A percentile compares a stretch with the other conserved stretches of the same genome.
Evolutionary conservation across 2,113 vertebrate species (phyloP).

Genomic region (Pteropus alecto): DNA sequence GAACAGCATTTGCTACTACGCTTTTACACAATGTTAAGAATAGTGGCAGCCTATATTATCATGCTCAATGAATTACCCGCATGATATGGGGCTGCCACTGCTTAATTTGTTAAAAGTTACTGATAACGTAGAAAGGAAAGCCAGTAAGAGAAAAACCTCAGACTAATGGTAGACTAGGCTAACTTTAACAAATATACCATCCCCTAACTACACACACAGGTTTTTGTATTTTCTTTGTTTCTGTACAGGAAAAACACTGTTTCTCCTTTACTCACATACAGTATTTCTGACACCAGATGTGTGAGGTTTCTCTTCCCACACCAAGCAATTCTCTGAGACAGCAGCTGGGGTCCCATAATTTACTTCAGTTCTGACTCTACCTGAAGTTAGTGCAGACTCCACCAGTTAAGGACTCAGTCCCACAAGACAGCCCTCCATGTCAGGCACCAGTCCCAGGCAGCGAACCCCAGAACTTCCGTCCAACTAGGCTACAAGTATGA

Average conservation of each 20-base stretch:
- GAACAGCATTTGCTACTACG: not conserved
- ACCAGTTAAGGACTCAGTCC: not conserved
- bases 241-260: not conserved
- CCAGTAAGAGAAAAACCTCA: not conserved
- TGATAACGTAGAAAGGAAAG: not conserved
- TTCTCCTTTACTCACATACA: not conserved
- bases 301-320: not conserved
- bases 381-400: not conserved
- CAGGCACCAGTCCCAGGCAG: not conserved
- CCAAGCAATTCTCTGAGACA: not conserved
- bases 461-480: not conserved
- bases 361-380: not conserved
- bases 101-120: not conserved
- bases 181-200: not conserved
- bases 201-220: not conserved
- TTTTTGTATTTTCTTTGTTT: not conserved
- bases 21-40: not conserved
- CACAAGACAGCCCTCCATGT: not conserved
- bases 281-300: not conserved
- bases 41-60: not conserved
- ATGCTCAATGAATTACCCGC: not conserved
- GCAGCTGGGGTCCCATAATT: not conserved
- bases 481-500: not conserved
- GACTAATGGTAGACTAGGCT: not conserved
- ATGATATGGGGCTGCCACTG: not conserved